Evolutionary conservation across 2,797 vertebrate genomes (phyloP).

Genomic region (Natrix natrix): DNA sequence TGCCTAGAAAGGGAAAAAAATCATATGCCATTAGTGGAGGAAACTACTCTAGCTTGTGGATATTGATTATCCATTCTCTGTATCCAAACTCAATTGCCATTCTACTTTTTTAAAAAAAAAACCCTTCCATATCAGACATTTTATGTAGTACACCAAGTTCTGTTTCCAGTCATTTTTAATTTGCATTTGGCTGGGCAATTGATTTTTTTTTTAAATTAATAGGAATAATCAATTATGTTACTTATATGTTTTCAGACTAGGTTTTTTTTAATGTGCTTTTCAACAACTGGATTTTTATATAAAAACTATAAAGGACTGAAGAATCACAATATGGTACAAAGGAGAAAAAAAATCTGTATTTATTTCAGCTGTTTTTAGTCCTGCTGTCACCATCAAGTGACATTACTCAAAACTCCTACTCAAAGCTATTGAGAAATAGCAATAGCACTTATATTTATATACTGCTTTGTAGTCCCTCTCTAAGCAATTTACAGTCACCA

Average conservation of each 20-base stretch:
- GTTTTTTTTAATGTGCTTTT: slow-evolving; percentile 63
- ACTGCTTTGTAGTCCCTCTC: too few species aligned
- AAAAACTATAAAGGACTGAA: slow-evolving; percentile 28
- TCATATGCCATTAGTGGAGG: slow-evolving; percentile 84
- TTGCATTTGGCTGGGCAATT: slow-evolving; percentile 62
- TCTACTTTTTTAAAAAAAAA: slow-evolving; percentile 46
- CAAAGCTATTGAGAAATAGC: slow-evolving; percentile 31
- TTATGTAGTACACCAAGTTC: slow-evolving; percentile 69
- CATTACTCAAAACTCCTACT: slow-evolving; percentile 32
- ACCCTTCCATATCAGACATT: slow-evolving; percentile 61
- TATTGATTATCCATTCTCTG: slow-evolving; percentile 82
- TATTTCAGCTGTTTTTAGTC: slow-evolving; percentile 34
- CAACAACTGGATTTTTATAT: slow-evolving; percentile 59
- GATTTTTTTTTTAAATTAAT: slow-evolving; percentile 56
- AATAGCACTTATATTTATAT: too few species aligned
- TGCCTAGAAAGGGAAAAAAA: slow-evolving; percentile 51
- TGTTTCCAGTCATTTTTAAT: slow-evolving; percentile 71
- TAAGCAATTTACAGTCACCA: too few species aligned
- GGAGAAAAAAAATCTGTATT: slow-evolving; percentile 38
- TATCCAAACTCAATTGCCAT: slow-evolving; percentile 63
- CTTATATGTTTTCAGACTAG: slow-evolving; percentile 65
- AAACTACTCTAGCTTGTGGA: slow-evolving; percentile 77
- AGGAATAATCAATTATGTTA: slow-evolving; percentile 11
- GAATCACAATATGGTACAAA: slow-evolving; percentile 21
- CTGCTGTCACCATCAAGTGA: slow-evolving; percentile 42